Evolutionary conservation across 2,888 invertebrate species (phyloP).

Genomic region (Corbicula japonica): DNA sequence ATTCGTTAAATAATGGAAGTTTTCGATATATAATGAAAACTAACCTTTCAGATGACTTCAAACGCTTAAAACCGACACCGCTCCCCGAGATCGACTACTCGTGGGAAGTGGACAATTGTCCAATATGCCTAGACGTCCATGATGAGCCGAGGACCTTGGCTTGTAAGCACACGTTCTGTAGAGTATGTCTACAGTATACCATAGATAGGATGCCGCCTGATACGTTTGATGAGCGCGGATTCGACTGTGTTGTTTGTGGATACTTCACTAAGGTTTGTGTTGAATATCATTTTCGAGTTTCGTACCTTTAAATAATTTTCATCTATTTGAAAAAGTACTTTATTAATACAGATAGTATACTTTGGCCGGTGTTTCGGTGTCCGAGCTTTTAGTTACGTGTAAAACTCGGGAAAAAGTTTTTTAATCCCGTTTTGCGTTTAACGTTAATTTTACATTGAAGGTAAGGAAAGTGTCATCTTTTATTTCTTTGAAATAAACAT

Average conservation of each 20-base stretch:
- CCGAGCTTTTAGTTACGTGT: too few relatives aligned
- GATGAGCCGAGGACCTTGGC: conserved; percentile 36
- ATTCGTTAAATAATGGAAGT: too few relatives aligned
- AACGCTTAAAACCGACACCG: conserved; percentile 19
- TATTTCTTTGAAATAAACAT: too few relatives aligned
- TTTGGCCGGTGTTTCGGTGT: too few relatives aligned
- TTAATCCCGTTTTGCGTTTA: too few relatives aligned
- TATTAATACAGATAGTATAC: too few relatives aligned
- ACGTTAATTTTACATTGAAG: too few relatives aligned
- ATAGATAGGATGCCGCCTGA: conserved; percentile 28
- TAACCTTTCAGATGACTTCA: conserved; percentile 47
- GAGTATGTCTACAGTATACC: conserved; percentile 40
- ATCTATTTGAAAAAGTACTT: too few relatives aligned
- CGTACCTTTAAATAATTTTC: too few relatives aligned
- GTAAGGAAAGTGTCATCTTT: too few relatives aligned
- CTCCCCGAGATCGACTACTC: not conserved
- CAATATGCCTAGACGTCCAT: conserved; percentile 44
- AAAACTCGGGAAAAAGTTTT: too few relatives aligned
- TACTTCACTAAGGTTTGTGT: conserved; percentile 51
- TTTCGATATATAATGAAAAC: conserved; percentile 41
- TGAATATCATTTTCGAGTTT: too few relatives aligned
- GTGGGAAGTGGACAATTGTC: conserved; percentile 34
- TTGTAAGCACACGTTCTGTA: conserved; percentile 49
- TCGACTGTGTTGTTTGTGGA: conserved; percentile 49
- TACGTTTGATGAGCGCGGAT: conserved; percentile 46